These are phyloP conservation scores for Drosophila falleni DNA, from an alignment of 2,888 invertebrate species.

Conservation along the genomic window DNA sequence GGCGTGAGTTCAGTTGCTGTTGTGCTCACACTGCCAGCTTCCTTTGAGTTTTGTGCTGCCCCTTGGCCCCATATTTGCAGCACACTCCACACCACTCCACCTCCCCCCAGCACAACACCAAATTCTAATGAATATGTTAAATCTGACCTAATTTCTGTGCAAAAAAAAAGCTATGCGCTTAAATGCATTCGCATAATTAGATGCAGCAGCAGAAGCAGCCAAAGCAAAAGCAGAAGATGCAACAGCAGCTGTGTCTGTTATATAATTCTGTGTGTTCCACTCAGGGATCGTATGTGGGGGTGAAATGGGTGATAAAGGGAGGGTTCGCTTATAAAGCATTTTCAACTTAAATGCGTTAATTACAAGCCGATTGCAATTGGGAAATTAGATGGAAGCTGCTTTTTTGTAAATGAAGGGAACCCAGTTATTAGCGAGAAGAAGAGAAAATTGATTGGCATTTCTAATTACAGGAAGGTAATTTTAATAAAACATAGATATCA, in stretches of 20 bases:
- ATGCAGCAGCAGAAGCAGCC: constrained; percentile 53
- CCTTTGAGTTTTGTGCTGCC: constrained; percentile 63
- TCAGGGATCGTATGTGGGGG: not conserved
- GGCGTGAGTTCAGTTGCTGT: constrained; percentile 49
- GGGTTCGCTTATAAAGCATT: constrained; percentile 9
- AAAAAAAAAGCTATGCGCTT: constrained; percentile 62
- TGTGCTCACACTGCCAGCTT: constrained; percentile 54
- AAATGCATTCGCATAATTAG: constrained; percentile 81
- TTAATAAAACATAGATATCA: not conserved
- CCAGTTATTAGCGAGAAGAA: not conserved
- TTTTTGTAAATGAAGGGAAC: too few relatives aligned
- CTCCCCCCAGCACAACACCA: constrained; percentile 8
- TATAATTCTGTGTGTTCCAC: constrained; percentile 18
- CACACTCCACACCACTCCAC: constrained; percentile 2
- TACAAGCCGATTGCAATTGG: constrained; percentile 11
- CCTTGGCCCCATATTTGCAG: constrained; percentile 49
- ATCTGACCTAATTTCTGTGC: constrained; percentile 75
- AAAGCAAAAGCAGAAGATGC: constrained; percentile 25
- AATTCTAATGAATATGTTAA: constrained; percentile 79
- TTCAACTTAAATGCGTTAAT: constrained; percentile 28
- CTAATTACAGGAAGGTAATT: too few relatives aligned
- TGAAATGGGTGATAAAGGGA: not conserved
- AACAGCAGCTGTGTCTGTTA: constrained; percentile 28
- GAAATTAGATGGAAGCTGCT: not conserved
- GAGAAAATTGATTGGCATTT: not conserved